These are phyloP conservation scores for Lanius ludovicianus DNA, from an alignment of 2,113 vertebrate species.

Conservation along the genomic window DNA sequence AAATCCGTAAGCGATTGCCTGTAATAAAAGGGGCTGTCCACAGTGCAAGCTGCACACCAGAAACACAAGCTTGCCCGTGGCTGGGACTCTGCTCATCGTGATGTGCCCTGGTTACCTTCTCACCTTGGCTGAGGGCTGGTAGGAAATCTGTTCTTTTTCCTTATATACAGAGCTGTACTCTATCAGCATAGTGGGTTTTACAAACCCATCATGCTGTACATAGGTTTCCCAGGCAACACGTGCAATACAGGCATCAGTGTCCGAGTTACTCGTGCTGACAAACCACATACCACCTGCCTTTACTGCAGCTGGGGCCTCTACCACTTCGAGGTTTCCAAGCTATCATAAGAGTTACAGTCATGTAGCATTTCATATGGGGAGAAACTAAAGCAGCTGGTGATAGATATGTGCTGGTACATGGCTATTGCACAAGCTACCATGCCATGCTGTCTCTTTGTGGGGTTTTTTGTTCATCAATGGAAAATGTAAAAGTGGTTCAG, in stretches of 20 bases:
- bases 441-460: background rate
- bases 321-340: background rate
- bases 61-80: background rate
- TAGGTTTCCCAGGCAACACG: conserved; percentile 50
- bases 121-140: background rate
- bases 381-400: background rate
- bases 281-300: background rate
- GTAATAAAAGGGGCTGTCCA: background rate
- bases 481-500: background rate
- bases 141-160: background rate
- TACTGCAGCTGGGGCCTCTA: background rate
- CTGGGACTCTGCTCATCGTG: background rate
- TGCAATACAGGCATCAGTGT: background rate
- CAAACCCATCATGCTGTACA: background rate
- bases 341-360: background rate
- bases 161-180: background rate
- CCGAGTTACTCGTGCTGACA: conserved; percentile 28
- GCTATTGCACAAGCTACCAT: background rate
- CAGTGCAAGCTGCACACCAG: background rate
- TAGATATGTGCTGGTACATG: background rate
- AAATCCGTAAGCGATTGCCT: background rate
- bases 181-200: background rate
- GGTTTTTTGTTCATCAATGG: background rate
- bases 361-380: background rate
- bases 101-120: background rate